A percentile compares a stretch with the other conserved stretches of the same genome.
These are phyloP conservation scores for Vireo altiloquus DNA, from an alignment of 2,113 vertebrate species.

Conservation along the genomic window DNA sequence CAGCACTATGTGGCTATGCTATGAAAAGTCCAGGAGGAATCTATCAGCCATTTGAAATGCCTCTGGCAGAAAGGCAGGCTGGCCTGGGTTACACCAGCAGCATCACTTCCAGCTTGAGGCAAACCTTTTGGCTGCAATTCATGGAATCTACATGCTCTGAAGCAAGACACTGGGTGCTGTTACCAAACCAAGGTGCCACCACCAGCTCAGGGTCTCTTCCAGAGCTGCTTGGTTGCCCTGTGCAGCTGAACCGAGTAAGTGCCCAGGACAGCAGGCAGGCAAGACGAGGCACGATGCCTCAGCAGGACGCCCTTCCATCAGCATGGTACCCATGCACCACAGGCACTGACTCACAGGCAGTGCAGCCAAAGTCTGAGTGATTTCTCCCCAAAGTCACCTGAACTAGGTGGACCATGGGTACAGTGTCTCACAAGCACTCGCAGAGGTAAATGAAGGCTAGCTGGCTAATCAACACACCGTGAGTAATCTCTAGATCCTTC, in stretches of 20 bases:
- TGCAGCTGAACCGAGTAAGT: accelerated
- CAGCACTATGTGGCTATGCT: too few species aligned
- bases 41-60: neutral
- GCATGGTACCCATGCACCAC: neutral
- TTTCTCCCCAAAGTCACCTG: neutral
- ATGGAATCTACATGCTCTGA: neutral
- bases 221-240: neutral
- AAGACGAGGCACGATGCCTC: constrained; percentile 27
- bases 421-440: accelerated
- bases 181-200: neutral
- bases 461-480: neutral
- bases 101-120: neutral
- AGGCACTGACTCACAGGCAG: neutral
- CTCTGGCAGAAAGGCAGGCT: neutral
- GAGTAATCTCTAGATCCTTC: neutral
- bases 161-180: neutral
- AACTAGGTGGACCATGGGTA: neutral
- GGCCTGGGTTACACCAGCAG: constrained; percentile 19
- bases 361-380: neutral
- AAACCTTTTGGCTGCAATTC: neutral
- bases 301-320: neutral
- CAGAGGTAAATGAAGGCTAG: neutral
- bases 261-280: neutral
- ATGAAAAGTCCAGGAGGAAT: constrained; percentile 3
- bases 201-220: neutral